These are phyloP conservation scores for Orchestia grillus DNA, from an alignment of 1,140 invertebrate genomes.

Conservation along the genomic window DNA sequence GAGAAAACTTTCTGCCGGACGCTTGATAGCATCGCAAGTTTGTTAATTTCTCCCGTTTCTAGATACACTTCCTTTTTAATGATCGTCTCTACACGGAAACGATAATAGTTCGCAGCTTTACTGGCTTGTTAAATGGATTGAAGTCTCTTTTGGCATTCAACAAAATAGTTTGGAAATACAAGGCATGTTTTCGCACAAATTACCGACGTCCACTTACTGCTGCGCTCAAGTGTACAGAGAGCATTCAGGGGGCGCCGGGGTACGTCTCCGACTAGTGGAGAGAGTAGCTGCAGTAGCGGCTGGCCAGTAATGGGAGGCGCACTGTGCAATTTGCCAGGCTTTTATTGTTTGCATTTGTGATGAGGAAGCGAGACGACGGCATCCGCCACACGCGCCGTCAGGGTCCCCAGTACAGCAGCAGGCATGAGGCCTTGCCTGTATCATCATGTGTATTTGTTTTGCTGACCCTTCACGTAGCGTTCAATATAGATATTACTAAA, in stretches of 20 bases:
- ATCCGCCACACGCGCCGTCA: neutral
- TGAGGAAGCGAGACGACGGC: neutral
- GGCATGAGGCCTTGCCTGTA: neutral
- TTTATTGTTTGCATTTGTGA: conserved; percentile 10
- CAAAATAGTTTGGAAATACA: neutral
- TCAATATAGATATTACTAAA: too few species aligned
- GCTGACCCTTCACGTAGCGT: too few species aligned
- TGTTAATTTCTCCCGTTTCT: neutral
- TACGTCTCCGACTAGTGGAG: neutral
- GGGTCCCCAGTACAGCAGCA: neutral
- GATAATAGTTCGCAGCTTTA: neutral
- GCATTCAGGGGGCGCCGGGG: neutral
- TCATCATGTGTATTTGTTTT: too few species aligned
- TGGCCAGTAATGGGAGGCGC: neutral
- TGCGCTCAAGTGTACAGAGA: neutral
- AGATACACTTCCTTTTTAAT: neutral
- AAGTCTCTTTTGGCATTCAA: neutral
- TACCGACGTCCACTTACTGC: neutral
- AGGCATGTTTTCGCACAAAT: neutral
- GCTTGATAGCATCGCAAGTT: neutral
- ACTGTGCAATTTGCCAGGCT: conserved; percentile 6
- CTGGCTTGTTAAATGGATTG: too few species aligned
- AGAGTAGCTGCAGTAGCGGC: neutral
- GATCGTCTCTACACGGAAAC: neutral
- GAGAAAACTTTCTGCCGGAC: neutral